A percentile compares a stretch with the other conserved stretches of the same genome.
These are phyloP conservation scores for Cliona cf. orientalis DNA, from an alignment of 37 sponge, comb jelly and placozoan species.

Conservation along the genomic window DNA sequence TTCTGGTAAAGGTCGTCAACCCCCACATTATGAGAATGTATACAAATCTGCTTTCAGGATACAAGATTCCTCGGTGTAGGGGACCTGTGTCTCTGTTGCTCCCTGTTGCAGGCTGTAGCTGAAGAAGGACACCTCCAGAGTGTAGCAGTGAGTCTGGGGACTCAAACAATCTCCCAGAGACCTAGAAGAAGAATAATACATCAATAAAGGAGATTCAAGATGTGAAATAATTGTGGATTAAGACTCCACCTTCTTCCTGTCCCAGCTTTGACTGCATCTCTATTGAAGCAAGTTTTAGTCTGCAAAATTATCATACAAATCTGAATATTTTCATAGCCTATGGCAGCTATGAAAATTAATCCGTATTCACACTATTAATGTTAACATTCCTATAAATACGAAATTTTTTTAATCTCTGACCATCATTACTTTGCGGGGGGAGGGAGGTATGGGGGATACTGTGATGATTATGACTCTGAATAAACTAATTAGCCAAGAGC, in stretches of 20 bases:
- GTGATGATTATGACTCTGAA: too few relatives aligned
- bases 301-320: too few relatives aligned
- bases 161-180: slow-evolving; percentile 81
- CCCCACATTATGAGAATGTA: too few relatives aligned
- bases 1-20: too few relatives aligned
- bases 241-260: slow-evolving; percentile 87
- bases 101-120: slow-evolving; percentile 67
- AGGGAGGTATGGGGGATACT: too few relatives aligned
- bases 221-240: not conserved
- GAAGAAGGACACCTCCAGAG: slow-evolving; percentile 96
- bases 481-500: too few relatives aligned
- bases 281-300: slow-evolving; percentile 93
- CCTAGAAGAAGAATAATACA: slow-evolving; percentile 25
- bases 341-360: too few relatives aligned
- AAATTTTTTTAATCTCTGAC: not conserved
- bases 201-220: not conserved
- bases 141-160: slow-evolving; percentile 88
- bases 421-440: not conserved
- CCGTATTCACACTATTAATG: not conserved
- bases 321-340: too few relatives aligned
- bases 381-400: not conserved
- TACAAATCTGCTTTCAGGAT: too few relatives aligned
- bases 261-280: slow-evolving; percentile 93
- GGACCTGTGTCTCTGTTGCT: slow-evolving; percentile 23
- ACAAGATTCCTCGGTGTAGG: slow-evolving; percentile 83